Evolutionary conservation across 2,888 invertebrate genomes (phyloP).

Genomic region (Conchocele bisecta): DNA sequence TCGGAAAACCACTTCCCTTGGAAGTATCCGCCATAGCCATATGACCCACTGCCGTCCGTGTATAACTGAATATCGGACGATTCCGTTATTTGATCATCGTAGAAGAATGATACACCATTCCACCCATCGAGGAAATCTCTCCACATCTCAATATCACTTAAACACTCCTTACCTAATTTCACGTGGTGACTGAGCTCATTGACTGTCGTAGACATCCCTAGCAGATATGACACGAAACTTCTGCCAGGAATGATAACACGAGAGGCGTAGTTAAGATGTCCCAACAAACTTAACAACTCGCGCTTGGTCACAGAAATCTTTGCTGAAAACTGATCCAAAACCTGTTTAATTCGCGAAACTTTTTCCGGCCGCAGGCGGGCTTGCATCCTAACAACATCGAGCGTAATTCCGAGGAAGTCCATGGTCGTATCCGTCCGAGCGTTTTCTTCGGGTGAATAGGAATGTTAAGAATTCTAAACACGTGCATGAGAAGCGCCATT

Average conservation of each 20-base stretch:
- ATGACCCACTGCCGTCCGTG: slow-evolving; percentile 18
- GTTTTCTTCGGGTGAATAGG: slow-evolving; percentile 41
- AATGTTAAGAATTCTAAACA: slow-evolving; percentile 46
- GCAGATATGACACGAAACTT: slow-evolving; percentile 31
- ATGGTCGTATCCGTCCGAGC: slow-evolving; percentile 23
- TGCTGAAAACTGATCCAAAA: neutral
- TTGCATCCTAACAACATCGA: slow-evolving; percentile 43
- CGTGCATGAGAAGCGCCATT: slow-evolving; percentile 25
- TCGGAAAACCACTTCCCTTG: slow-evolving; percentile 36
- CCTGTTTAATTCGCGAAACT: slow-evolving; percentile 11
- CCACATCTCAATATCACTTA: slow-evolving; percentile 41
- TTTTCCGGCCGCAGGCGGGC: slow-evolving; percentile 39
- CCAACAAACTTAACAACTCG: slow-evolving; percentile 16
- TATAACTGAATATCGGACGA: slow-evolving; percentile 33
- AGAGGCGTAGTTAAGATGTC: slow-evolving; percentile 30
- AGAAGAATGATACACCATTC: slow-evolving; percentile 43
- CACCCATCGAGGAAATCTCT: slow-evolving; percentile 16
- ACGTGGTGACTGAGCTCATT: slow-evolving; percentile 33
- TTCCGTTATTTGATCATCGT: slow-evolving; percentile 19
- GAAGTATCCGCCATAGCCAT: slow-evolving; percentile 25
- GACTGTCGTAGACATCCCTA: slow-evolving; percentile 21
- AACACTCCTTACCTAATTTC: slow-evolving; percentile 11
- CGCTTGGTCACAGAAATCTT: slow-evolving; percentile 20
- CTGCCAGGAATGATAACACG: slow-evolving; percentile 29
- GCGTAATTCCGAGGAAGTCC: slow-evolving; percentile 47